Evolutionary conservation across 2,113 vertebrate genomes (phyloP).

Genomic region (Polypterus senegalus): DNA sequence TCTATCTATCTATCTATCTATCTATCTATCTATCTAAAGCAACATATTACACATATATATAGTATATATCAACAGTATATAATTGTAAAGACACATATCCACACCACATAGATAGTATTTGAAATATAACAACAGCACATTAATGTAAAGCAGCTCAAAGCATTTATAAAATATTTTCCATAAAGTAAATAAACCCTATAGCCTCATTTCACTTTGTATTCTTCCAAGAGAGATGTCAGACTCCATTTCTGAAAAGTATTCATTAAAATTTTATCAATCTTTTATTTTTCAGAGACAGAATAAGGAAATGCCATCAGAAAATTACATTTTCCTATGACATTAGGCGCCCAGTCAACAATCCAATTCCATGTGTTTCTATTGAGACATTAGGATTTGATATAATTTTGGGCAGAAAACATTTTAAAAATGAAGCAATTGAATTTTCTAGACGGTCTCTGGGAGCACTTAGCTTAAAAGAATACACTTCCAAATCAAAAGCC

Average conservation of each 20-base stretch:
- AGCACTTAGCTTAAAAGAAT: conserved; percentile 99
- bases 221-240: conserved; percentile 46
- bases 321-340: conserved; percentile 98
- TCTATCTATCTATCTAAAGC: too few relatives aligned
- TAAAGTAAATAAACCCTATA: conserved; percentile 42
- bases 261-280: conserved; percentile 95
- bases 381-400: conserved; percentile 97
- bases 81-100: too few relatives aligned
- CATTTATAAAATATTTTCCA: conserved; percentile 6
- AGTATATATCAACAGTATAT: too few relatives aligned
- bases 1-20: too few relatives aligned
- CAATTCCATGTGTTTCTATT: conserved; percentile 92
- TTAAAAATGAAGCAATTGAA: conserved; percentile 95
- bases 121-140: too few relatives aligned
- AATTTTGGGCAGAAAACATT: conserved; percentile 91
- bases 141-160: too few relatives aligned
- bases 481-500: conserved; percentile 98
- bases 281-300: conserved; percentile 76
- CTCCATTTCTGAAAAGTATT: conserved; percentile 79
- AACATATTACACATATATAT: too few relatives aligned
- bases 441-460: conserved; percentile 91
- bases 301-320: conserved; percentile 92
- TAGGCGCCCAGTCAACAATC: conserved; percentile 86
- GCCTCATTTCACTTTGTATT: conserved; percentile 42
- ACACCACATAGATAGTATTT: too few relatives aligned